phyloP scores from a whole-genome alignment of 2,888 invertebrate genomes.

The Drosophila anceps region DNA sequence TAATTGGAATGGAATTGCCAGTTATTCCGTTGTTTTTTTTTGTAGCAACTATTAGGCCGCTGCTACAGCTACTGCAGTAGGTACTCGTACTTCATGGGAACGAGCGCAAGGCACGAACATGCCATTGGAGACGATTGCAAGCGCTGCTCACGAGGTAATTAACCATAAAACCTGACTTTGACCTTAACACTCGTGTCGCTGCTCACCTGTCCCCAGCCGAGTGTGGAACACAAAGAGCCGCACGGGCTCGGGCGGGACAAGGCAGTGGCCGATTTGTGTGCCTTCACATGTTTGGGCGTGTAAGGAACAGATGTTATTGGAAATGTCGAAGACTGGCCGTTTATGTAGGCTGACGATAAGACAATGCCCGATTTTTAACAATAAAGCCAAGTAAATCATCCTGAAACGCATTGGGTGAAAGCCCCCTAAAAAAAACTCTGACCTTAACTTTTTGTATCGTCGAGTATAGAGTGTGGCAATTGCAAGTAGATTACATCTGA shows the following conservation, averaged over 20 bases:
- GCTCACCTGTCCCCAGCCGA: slow-evolving; percentile 48
- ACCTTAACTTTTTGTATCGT: slow-evolving; percentile 60
- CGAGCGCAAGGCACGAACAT: slow-evolving; percentile 39
- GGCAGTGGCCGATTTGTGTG: slow-evolving; percentile 6
- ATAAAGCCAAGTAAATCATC: slow-evolving; percentile 68
- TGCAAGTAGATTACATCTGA: slow-evolving; percentile 31
- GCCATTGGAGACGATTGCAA: slow-evolving; percentile 49
- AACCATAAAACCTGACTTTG: slow-evolving; percentile 81
- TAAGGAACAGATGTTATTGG: slow-evolving; percentile 48
- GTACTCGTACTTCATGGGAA: slow-evolving; percentile 47
- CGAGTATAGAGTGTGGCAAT: slow-evolving; percentile 22
- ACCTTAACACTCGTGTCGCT: slow-evolving; percentile 72
- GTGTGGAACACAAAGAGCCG: slow-evolving; percentile 31
- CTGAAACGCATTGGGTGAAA: slow-evolving; percentile 58
- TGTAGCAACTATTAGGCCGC: slow-evolving; percentile 7
- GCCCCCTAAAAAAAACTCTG: slow-evolving; percentile 54
- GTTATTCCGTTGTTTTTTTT: slow-evolving; percentile 19
- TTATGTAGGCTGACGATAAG: slow-evolving; percentile 43
- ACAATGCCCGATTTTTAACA: slow-evolving; percentile 57
- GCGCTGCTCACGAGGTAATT: slow-evolving; percentile 63
- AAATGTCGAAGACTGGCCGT: slow-evolving; percentile 27
- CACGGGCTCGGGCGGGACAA: too few species aligned
- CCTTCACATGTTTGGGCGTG: slow-evolving; percentile 68
- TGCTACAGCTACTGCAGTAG: slow-evolving; percentile 23
- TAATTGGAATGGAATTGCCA: slow-evolving; percentile 31